phyloP scores from a whole-genome alignment of 1,140 invertebrate genomes.

The Pachypeltis micranthus region DNA sequence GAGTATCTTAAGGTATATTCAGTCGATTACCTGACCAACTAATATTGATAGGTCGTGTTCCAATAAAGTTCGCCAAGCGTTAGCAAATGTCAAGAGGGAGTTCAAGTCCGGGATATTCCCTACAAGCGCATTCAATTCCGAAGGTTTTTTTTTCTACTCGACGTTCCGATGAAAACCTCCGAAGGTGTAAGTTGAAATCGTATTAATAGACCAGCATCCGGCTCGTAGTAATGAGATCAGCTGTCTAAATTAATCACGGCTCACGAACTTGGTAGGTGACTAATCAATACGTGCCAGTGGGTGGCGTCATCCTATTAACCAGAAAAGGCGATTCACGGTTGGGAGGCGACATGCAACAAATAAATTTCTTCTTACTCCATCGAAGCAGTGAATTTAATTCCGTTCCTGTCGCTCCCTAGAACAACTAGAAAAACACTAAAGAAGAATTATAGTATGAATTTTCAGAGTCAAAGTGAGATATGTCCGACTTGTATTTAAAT shows the following conservation, averaged over 20 bases:
- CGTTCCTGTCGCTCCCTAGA: too few relatives aligned
- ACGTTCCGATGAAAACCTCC: background rate
- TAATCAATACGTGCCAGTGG: background rate
- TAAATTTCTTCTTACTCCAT: too few relatives aligned
- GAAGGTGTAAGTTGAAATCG: background rate
- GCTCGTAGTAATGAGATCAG: background rate
- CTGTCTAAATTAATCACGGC: background rate
- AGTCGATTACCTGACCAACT: too few relatives aligned
- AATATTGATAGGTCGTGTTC: too few relatives aligned
- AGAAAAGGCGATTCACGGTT: background rate
- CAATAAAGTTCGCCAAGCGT: too few relatives aligned
- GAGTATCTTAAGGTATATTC: too few relatives aligned
- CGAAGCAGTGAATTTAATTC: too few relatives aligned
- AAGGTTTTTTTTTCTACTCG: background rate
- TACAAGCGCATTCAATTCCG: too few relatives aligned
- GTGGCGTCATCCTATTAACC: background rate
- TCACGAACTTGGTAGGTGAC: background rate
- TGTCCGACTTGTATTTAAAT: background rate
- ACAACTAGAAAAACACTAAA: too few relatives aligned
- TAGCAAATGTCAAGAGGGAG: too few relatives aligned
- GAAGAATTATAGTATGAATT: background rate
- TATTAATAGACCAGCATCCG: background rate
- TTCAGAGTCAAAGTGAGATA: background rate
- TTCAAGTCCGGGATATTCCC: too few relatives aligned
- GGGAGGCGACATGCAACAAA: background rate